Evolutionary conservation across 2,113 vertebrate genomes (phyloP), one percentile per base, ranked within the genome.

Genomic region (Crotophaga sulcirostris): DNA sequence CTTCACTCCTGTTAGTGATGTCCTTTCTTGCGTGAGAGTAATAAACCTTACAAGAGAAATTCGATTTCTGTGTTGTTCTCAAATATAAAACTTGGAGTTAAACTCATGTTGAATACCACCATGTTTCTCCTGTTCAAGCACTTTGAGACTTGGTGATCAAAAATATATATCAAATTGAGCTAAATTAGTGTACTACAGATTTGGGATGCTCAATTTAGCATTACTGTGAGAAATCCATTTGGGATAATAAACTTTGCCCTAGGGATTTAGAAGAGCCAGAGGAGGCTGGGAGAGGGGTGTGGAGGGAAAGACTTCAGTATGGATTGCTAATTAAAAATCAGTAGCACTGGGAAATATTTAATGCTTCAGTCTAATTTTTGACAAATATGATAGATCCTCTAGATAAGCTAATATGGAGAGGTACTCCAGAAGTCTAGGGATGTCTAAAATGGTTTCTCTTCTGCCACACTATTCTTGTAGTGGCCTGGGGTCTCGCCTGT

Each of bases 191-290:
- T 89, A 51, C 78, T 68, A 82, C 72, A 86, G 54, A 95, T 96
- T 95, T 74, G 86, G 62, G 64, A 97, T 93, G 91, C 81, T 94
- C 75, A 91, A 90, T 95, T 96, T 95, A 95, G 78, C 64, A 60
- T 96, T 92, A 69, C 77, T 90, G 93, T 97, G 95, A 95, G 96
- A 96, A 96, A 97, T 95, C 69, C 78, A 95, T 96, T 96, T 95
- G 90, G 77, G 70, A 90, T 95, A 95, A 94, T 92, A 93, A 88
- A 86, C 47, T 91, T 95, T 95, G 73, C 96, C 81, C 25, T 12
- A 51, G 58, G 91, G 93, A 84, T 86, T 91, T 89, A 74, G 74
- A 93, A 93, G 25, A 95, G 60, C 38, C 73, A 73, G 29, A 34
- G 26, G 31, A 15, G 47, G 23, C 21, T 49, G 47, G 47, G 47